Base-by-base conservation (phyloP, 2,888 invertebrate genomes). In the Polyommatus iphigenia region DNA sequence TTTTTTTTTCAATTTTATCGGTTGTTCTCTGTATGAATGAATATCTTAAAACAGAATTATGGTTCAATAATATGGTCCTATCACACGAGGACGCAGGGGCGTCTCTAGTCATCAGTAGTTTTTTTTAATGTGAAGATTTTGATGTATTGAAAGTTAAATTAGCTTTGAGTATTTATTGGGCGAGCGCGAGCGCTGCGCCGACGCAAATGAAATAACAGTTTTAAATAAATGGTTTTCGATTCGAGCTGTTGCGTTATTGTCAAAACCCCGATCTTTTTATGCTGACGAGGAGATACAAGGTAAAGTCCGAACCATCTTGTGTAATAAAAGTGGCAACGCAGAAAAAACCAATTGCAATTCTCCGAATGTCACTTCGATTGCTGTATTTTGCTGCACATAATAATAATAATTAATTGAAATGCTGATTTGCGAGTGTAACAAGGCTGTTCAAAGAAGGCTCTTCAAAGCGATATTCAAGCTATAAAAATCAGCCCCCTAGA, bases 181-280 rank as follows among this genome's bases (percentile, higher is more conserved):
- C 80, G 81, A 79, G 73, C 79, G 78, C 73, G 76, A 72, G 78
- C 78, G 80, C 77, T 78, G 80, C 78, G 77, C 67, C 79, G 79
- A 79, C 77, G 81, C 79, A 67, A 78, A 80, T 78, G 80, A 83
- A 82, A 83, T 82, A 84, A 83, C 83, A 81, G 83, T 83, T 84
- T 82, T 81, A 82, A 88, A 89, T 90, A 91, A 90, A 90, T 89
- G 90, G 88, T 90, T 91, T 90, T 88, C 77, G 87, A 90, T 87
- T 90, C 87, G 84, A 81, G 29, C 67, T 80, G 78, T 76, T 78
- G 29, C 29, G 67, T 67, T 67, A 67, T 67, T 67, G 15, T 4
- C 1, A 13, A 15, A 67, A 24, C 67, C 29, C 67, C 62, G 24
- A 24, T 67, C 5, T 32, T 67, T 67, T 18, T 5, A 29, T 15